A percentile compares a stretch with the other conserved stretches of the same genome.
Evolutionary conservation across 2,113 vertebrate genomes (phyloP).

Genomic region (Opisthocomus hoazin): DNA sequence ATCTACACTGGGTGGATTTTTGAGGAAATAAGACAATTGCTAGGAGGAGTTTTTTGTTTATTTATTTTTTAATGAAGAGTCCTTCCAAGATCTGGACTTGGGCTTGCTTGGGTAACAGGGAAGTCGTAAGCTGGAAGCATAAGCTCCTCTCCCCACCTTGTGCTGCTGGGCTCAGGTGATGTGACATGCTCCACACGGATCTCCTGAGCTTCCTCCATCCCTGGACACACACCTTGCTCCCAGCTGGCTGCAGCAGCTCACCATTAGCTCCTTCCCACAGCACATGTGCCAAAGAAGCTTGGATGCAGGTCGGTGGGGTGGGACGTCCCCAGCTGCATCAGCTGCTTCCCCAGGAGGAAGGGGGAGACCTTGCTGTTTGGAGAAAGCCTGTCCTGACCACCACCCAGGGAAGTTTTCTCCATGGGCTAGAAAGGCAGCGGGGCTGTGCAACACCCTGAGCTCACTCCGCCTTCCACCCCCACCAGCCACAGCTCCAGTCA

Average conservation of each 20-base stretch:
- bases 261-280: background rate
- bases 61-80: background rate
- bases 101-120: background rate
- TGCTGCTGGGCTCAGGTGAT: accelerated
- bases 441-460: background rate
- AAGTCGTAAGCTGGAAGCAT: accelerated
- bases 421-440: background rate
- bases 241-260: accelerated
- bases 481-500: background rate
- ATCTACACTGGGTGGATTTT: background rate
- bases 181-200: background rate
- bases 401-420: background rate
- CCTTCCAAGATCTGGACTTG: background rate
- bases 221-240: accelerated
- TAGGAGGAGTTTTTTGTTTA: background rate
- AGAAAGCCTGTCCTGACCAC: background rate
- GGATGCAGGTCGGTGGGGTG: accelerated
- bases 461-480: background rate
- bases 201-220: background rate
- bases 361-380: background rate
- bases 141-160: background rate
- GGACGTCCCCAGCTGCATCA: background rate
- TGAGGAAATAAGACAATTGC: background rate
- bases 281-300: background rate
- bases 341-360: background rate